Evolutionary conservation across 2,888 invertebrate genomes (phyloP).

Genomic region (Oeneis ivallda): DNA sequence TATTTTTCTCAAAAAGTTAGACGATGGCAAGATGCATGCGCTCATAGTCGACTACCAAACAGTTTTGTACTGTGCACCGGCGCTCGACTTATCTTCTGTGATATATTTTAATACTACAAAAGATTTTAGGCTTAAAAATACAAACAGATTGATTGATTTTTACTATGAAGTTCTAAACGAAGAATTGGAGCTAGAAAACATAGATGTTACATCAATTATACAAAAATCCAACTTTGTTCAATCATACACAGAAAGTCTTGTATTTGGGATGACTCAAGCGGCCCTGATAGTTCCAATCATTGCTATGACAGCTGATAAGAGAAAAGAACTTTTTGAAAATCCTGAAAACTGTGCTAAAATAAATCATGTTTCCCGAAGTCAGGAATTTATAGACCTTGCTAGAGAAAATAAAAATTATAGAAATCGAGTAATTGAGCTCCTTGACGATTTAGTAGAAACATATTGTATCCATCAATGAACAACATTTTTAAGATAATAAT

Average conservation of each 20-base stretch:
- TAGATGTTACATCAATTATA: constrained; percentile 52
- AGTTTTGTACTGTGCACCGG: constrained; percentile 84
- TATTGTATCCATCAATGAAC: constrained; percentile 42
- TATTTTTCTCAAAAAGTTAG: constrained; percentile 71
- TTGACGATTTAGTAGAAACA: constrained; percentile 80
- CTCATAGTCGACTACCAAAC: constrained; percentile 87
- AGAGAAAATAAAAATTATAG: constrained; percentile 56
- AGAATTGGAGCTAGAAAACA: constrained; percentile 59
- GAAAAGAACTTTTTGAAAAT: constrained; percentile 55
- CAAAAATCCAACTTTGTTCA: constrained; percentile 47
- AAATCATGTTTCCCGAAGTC: constrained; percentile 58
- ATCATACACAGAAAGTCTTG: constrained; percentile 57
- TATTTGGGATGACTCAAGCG: constrained; percentile 67
- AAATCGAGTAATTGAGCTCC: constrained; percentile 73
- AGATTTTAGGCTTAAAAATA: constrained; percentile 65
- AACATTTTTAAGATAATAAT: neutral
- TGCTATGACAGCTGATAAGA: constrained; percentile 52
- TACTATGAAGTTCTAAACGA: constrained; percentile 77
- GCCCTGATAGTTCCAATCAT: constrained; percentile 63
- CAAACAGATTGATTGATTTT: constrained; percentile 68
- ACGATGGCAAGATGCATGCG: constrained; percentile 64
- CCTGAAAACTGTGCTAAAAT: constrained; percentile 49
- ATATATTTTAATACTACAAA: constrained; percentile 79
- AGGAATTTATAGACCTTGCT: constrained; percentile 60
- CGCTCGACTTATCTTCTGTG: constrained; percentile 82